A percentile compares a stretch with the other conserved stretches of the same genome.
phyloP scores from a whole-genome alignment of 2,888 invertebrate species.

The Hypsopygia costalis region DNA sequence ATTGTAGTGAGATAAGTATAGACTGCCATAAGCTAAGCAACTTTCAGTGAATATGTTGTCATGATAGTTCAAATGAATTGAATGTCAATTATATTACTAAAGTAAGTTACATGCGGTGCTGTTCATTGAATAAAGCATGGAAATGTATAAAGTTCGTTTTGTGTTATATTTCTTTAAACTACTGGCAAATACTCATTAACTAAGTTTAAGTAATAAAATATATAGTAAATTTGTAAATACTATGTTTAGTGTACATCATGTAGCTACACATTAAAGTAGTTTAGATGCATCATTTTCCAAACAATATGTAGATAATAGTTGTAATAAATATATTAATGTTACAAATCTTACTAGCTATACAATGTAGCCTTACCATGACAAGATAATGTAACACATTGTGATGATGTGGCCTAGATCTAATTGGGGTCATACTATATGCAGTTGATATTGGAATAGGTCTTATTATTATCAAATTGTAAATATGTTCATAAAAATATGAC shows the following conservation, averaged over 20 bases:
- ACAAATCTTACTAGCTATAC: too few species aligned
- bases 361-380: constrained; percentile 8
- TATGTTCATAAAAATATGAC: constrained; percentile 5
- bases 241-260: too few species aligned
- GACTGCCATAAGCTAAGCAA: constrained; percentile 10
- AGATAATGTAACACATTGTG: constrained; percentile 15
- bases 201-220: not conserved
- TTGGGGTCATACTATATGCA: constrained; percentile 1
- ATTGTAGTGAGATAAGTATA: constrained; percentile 77
- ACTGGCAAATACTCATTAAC: constrained; percentile 7
- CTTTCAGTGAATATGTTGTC: constrained; percentile 6
- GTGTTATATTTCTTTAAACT: not conserved
- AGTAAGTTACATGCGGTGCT: constrained; percentile 39
- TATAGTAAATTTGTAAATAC: constrained; percentile 4
- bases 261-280: too few species aligned
- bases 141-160: constrained; percentile 17
- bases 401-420: constrained; percentile 20
- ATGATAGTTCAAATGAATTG: constrained; percentile 33
- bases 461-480: constrained; percentile 9
- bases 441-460: constrained; percentile 1
- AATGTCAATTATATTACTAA: constrained; percentile 54
- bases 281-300: too few species aligned
- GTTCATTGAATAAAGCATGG: constrained; percentile 32
- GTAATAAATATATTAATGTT: too few species aligned
- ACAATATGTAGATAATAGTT: too few species aligned